Evolutionary conservation across 2,888 invertebrate genomes (phyloP).

Genomic region (Epistrophella euchroma): DNA sequence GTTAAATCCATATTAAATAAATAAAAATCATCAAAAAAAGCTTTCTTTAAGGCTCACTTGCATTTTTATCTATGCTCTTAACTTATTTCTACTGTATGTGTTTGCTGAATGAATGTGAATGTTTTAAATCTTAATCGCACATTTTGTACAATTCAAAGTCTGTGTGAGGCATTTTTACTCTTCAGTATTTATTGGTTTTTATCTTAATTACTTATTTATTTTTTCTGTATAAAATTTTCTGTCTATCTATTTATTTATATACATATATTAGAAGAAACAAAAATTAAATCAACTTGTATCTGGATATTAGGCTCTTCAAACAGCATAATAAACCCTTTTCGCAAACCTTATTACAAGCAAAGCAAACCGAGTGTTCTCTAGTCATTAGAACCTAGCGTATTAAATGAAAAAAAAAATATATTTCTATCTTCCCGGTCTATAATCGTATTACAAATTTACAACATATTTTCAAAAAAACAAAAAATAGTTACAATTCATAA

Average conservation of each 20-base stretch:
- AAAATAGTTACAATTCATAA: slow-evolving; percentile 23
- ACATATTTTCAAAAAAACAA: slow-evolving; percentile 19
- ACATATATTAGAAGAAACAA: background rate
- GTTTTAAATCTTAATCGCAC: slow-evolving; percentile 35
- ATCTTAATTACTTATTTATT: background rate
- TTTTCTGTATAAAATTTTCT: slow-evolving; percentile 28
- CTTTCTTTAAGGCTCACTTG: background rate
- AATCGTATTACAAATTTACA: slow-evolving; percentile 33
- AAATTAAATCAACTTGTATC: slow-evolving; percentile 47
- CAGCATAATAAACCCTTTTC: slow-evolving; percentile 49
- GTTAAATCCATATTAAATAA: background rate
- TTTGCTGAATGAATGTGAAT: slow-evolving; percentile 5
- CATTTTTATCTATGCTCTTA: background rate
- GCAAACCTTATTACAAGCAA: slow-evolving; percentile 60
- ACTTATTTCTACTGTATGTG: background rate
- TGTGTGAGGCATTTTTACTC: slow-evolving; percentile 67
- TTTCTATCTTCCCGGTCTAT: slow-evolving; percentile 22
- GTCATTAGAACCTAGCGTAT: slow-evolving; percentile 80
- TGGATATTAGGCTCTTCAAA: slow-evolving; percentile 66
- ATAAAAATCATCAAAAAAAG: background rate
- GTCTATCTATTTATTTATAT: slow-evolving; percentile 32
- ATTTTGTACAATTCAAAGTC: slow-evolving; percentile 47
- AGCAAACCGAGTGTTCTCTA: slow-evolving; percentile 80
- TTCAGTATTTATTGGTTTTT: slow-evolving; percentile 61
- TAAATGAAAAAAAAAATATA: slow-evolving; percentile 45